Evolutionary conservation across 2,113 vertebrate genomes (phyloP), one percentile per base, ranked within the genome.

Genomic region (Lontra canadensis): DNA sequence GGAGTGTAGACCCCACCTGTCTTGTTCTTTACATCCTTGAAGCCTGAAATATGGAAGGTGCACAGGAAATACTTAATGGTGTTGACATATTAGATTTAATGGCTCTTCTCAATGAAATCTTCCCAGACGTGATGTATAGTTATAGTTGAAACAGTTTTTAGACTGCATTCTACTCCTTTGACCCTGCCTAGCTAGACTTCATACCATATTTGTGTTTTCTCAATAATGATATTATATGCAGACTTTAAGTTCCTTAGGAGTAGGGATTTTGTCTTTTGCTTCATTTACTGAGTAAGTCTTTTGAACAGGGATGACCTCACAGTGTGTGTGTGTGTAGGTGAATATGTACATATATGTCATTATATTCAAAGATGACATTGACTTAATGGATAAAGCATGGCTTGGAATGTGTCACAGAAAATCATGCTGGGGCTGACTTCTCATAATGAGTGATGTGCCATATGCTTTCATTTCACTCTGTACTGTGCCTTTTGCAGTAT

Each of bases 1-100:
- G 6, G 36, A 42, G 7, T 21, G 1, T 26, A 57, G 59, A 1
- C 39, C 4, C 20, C 42, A 0, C 12, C 1, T 36, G 9, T 34
- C n/a, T 89, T 44, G 2, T 71, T 79, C 36, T 94, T 87, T 47
- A 18, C 0, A 20, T 92, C 6, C 17, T 23, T 13, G 6, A 73
- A 14, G 20, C 25, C 88, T 55, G 17, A 88, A 63, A 21, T 18
- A n/a, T 2, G 20, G 34, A 42, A 73, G 17, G 61, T 18, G 25
- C 2, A 3, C 1, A 21, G 6, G 49, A 61, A 21, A 65, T 10
- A 29, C 18, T 76, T 47, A 7, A 23, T 12, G 14, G 26, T 23
- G 7, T 17, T 21, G 34, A 34, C 5, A 52, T 20, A 18, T 13
- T 96, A 14, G 12, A 52, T 29, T 92, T 55, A 25, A 20, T 39